Evolutionary conservation across 1,140 invertebrate genomes (phyloP).

Genomic region (silkworm (Bombyx mori)): ASM3026992v2 NC_085114.1:8727001-8727500

Average conservation of each 20-base stretch:
- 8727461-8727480: too few relatives aligned
- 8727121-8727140: too few relatives aligned
- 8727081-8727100: too few relatives aligned
- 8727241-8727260: constrained; percentile 82
- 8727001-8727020: too few relatives aligned
- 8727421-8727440: too few relatives aligned
- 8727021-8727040: too few relatives aligned
- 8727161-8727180: background rate
- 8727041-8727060: too few relatives aligned
- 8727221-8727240: constrained; percentile 78
- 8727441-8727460: too few relatives aligned
- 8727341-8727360: constrained; percentile 79
- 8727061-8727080: too few relatives aligned
- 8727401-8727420: background rate
- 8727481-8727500: too few relatives aligned
- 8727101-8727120: too few relatives aligned
- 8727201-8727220: constrained; percentile 79
- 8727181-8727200: constrained; percentile 74
- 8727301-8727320: constrained; percentile 67
- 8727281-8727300: constrained; percentile 76
- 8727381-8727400: constrained; percentile 78
- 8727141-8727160: too few relatives aligned
- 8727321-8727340: constrained; percentile 76
- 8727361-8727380: constrained; percentile 78
- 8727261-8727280: constrained; percentile 89